These are phyloP conservation scores for Cossypha dichroa DNA, from an alignment of 2,797 vertebrate species.

Conservation along the genomic window DNA sequence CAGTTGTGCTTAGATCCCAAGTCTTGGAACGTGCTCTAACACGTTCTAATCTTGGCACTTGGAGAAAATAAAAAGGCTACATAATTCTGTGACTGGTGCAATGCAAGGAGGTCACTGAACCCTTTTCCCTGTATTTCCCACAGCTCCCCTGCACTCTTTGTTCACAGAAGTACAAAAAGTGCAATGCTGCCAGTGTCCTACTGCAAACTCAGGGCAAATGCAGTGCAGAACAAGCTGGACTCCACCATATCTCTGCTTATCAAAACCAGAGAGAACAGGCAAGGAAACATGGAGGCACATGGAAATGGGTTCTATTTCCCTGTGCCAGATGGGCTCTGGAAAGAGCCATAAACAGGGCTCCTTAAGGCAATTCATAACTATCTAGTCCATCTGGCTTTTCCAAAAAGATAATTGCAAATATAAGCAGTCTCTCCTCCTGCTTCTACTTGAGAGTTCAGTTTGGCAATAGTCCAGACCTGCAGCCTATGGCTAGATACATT, in stretches of 20 bases:
- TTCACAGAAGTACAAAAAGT: neutral
- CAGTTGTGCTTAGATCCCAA: neutral
- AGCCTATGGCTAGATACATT: constrained; percentile 32
- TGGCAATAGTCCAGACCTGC: constrained; percentile 40
- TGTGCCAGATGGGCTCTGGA: constrained; percentile 40
- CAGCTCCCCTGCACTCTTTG: neutral
- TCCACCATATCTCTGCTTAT: neutral
- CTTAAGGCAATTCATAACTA: constrained; percentile 50
- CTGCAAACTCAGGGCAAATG: neutral
- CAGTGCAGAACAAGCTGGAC: neutral
- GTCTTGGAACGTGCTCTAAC: neutral
- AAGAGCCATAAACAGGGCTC: constrained; percentile 38
- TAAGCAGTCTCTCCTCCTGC: constrained; percentile 42
- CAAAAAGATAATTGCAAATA: constrained; percentile 59
- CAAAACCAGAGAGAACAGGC: neutral
- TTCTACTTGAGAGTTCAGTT: constrained; percentile 21
- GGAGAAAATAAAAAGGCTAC: neutral
- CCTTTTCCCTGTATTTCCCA: neutral
- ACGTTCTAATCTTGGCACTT: neutral
- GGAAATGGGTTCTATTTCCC: constrained; percentile 13
- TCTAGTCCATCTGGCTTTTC: constrained; percentile 56
- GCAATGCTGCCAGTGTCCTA: neutral
- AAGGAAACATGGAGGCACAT: neutral
- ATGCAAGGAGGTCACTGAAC: neutral
- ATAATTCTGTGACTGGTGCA: neutral